phyloP scores from a whole-genome alignment of 2,797 vertebrate genomes.

The Gambelia wislizenii region DNA sequence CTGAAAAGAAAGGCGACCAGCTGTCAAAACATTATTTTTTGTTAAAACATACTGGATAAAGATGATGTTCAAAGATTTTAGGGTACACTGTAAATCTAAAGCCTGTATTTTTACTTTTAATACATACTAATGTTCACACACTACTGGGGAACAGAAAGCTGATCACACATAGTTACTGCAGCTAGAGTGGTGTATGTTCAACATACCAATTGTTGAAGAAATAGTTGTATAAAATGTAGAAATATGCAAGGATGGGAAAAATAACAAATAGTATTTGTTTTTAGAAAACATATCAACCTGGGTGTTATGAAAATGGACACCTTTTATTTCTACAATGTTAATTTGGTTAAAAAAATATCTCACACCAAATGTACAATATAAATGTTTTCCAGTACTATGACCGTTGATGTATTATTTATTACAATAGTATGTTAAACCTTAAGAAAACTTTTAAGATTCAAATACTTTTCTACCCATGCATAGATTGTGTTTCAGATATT shows the following conservation, averaged over 20 bases:
- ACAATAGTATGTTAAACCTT: too few relatives aligned
- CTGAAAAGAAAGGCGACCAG: fast-evolving
- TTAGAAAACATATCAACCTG: not conserved
- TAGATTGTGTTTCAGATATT: not conserved
- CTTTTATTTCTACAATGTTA: not conserved
- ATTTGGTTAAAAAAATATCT: not conserved
- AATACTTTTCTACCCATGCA: too few relatives aligned
- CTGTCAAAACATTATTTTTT: not conserved
- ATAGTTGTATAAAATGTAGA: not conserved
- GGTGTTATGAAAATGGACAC: not conserved
- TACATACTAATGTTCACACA: not conserved
- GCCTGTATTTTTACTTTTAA: not conserved
- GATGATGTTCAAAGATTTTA: not conserved
- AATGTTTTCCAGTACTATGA: not conserved
- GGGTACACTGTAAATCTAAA: not conserved
- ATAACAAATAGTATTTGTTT: not conserved
- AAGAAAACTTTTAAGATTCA: too few relatives aligned
- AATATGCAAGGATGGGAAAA: not conserved
- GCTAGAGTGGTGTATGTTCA: not conserved
- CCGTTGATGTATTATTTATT: not conserved
- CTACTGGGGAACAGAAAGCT: not conserved
- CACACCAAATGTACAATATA: not conserved
- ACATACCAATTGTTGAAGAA: not conserved
- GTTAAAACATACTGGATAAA: not conserved
- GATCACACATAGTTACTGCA: not conserved